Evolutionary conservation across 2,797 vertebrate genomes (phyloP).

Genomic region (Periparus ater): DNA sequence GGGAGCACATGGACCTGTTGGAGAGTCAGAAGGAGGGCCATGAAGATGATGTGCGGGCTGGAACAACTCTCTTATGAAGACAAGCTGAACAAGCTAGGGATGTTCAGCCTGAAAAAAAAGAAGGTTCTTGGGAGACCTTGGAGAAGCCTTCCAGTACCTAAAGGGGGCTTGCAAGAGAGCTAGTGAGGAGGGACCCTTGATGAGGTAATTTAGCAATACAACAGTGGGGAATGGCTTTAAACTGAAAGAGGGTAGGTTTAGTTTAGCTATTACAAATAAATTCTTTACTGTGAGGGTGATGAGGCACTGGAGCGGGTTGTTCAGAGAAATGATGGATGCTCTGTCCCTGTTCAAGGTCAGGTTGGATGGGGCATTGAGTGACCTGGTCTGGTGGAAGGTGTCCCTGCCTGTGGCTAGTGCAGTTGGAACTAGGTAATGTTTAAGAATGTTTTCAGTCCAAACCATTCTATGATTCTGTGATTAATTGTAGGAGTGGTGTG

Average conservation of each 20-base stretch:
- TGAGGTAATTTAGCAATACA: rapidly evolving
- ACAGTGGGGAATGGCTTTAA: background rate
- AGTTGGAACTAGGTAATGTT: background rate
- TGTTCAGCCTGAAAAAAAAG: background rate
- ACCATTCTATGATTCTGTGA: background rate
- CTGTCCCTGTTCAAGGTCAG: background rate
- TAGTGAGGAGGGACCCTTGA: background rate
- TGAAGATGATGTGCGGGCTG: background rate
- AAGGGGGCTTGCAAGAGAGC: background rate
- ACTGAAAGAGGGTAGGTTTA: background rate
- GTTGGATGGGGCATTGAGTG: background rate
- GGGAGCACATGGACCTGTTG: background rate
- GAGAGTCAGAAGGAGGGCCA: background rate
- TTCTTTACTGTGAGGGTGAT: background rate
- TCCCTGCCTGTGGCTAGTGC: background rate
- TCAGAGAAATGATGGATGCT: background rate
- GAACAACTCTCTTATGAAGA: background rate
- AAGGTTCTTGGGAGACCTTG: background rate
- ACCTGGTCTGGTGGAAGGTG: background rate
- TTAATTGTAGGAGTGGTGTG: background rate
- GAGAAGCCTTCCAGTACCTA: background rate
- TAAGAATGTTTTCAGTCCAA: background rate
- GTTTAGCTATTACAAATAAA: background rate
- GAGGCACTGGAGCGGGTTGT: background rate
- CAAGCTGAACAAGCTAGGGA: background rate